A percentile compares a stretch with the other conserved stretches of the same genome.
These are phyloP conservation scores for Morus bassanus DNA, from an alignment of 2,797 vertebrate genomes.

Conservation along the genomic window DNA sequence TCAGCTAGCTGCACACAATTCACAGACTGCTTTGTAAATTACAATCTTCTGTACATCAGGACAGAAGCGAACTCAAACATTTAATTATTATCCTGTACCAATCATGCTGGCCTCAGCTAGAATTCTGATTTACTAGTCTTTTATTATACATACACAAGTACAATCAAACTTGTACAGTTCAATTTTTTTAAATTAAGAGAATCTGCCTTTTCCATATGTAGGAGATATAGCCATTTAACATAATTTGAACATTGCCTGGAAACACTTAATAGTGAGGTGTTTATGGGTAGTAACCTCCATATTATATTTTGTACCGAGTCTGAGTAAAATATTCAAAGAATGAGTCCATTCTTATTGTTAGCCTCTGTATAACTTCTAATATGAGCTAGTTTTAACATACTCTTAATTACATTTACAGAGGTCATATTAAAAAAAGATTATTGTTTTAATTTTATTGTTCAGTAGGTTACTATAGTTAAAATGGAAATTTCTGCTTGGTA, in stretches of 20 bases:
- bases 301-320: not conserved
- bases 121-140: conserved; percentile 37
- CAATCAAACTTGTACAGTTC: not conserved
- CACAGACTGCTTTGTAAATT: conserved; percentile 19
- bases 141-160: conserved; percentile 1
- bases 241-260: not conserved
- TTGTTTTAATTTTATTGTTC: not conserved
- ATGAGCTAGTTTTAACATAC: conserved; percentile 21
- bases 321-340: conserved; percentile 22
- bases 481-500: not conserved
- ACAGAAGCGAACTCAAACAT: conserved; percentile 16
- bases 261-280: conserved; percentile 10
- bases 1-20: not conserved
- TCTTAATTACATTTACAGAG: conserved; percentile 37
- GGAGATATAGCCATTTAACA: not conserved
- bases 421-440: not conserved
- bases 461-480: not conserved
- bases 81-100: conserved; percentile 37
- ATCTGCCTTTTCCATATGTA: conserved; percentile 22
- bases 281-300: not conserved
- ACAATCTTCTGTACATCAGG: not conserved
- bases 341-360: not conserved
- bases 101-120: conserved; percentile 25
- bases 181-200: conserved; percentile 29
- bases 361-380: conserved; percentile 2